A percentile compares a stretch with the other conserved stretches of the same genome.
phyloP scores from a whole-genome alignment of 2,113 vertebrate species.

The Pungitius pungitius region DNA sequence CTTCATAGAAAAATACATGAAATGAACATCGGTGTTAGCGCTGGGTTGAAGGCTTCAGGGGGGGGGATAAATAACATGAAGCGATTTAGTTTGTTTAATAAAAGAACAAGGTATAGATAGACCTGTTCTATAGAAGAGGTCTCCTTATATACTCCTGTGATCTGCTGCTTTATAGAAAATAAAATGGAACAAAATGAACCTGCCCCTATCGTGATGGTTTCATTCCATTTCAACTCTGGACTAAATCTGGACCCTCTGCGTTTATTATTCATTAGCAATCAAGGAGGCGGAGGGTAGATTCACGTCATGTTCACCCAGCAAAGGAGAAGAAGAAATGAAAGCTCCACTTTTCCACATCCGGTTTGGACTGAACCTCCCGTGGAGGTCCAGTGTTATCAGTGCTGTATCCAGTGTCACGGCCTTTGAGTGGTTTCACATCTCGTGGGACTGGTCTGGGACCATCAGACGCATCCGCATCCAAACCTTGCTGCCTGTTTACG shows the following conservation, averaged over 20 bases:
- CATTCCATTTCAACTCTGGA: constrained; percentile 3
- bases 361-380: constrained; percentile 35
- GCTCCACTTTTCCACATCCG: constrained; percentile 42
- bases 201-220: too few relatives aligned
- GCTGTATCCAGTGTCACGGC: constrained; percentile 36
- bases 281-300: neutral
- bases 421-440: constrained; percentile 36
- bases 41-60: too few relatives aligned
- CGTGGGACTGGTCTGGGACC: constrained; percentile 25
- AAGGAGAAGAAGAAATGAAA: neutral
- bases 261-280: neutral
- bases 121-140: too few relatives aligned
- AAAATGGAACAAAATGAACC: too few relatives aligned
- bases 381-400: constrained; percentile 38
- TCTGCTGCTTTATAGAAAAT: too few relatives aligned
- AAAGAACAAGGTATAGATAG: too few relatives aligned
- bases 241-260: neutral
- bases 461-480: constrained; percentile 54
- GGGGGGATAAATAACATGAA: too few relatives aligned
- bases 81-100: too few relatives aligned
- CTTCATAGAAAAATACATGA: neutral
- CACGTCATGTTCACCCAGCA: neutral
- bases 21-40: neutral
- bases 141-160: too few relatives aligned
- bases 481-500: constrained; percentile 56